A percentile compares a stretch with the other conserved stretches of the same genome.
Evolutionary conservation across 2,113 vertebrate genomes (phyloP).

Genomic region (Actenoides hombroni): DNA sequence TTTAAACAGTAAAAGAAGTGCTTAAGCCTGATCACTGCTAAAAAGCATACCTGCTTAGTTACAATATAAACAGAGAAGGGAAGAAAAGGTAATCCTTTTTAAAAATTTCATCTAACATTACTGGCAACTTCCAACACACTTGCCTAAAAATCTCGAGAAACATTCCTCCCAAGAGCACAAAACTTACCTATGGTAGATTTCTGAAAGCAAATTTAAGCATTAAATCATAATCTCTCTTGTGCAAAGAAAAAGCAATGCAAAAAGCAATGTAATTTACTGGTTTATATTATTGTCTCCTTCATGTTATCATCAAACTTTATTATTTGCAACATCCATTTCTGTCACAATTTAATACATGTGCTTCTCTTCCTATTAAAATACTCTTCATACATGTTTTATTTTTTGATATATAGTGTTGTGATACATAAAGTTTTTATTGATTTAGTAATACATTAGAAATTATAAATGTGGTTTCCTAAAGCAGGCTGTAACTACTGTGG

Average conservation of each 20-base stretch:
- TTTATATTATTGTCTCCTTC: neutral
- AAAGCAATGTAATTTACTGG: neutral
- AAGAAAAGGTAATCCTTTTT: neutral
- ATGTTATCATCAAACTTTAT: neutral
- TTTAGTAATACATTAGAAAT: neutral
- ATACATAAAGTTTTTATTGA: neutral
- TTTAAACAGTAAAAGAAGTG: neutral
- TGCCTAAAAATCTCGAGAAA: neutral
- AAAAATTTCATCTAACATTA: neutral
- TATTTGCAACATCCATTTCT: neutral
- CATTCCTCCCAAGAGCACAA: neutral
- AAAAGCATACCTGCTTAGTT: neutral
- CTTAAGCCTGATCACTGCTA: neutral
- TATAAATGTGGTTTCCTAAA: neutral
- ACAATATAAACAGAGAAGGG: neutral
- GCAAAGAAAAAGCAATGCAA: neutral
- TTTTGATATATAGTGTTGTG: neutral
- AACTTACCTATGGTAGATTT: neutral
- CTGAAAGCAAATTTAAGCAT: neutral
- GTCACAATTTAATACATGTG: neutral
- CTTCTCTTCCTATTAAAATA: neutral
- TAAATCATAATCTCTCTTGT: neutral
- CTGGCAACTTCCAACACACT: neutral
- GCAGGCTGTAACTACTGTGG: neutral
- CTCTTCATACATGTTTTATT: accelerated